A percentile compares a stretch with the other conserved stretches of the same genome.
Conservation (phyloP, 2,113 vertebrate species). For the Malurus melanocephalus region DNA sequence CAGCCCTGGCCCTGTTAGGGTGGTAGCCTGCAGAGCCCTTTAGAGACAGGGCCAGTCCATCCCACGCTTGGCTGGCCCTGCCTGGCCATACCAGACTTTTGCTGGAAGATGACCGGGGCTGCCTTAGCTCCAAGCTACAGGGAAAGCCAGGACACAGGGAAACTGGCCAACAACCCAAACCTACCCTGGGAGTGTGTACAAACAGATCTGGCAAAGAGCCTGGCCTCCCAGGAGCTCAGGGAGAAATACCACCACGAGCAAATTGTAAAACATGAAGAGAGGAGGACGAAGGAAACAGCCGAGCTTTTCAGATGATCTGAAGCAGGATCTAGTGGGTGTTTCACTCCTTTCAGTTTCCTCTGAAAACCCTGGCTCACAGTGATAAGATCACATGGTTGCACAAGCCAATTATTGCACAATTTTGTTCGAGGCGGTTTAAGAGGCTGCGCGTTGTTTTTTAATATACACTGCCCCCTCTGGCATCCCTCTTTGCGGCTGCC, state of each 20-base stretch:
- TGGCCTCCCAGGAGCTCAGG: background rate
- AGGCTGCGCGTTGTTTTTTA: constrained; percentile 25
- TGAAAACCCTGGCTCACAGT: constrained; percentile 1
- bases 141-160: background rate
- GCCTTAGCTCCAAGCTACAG: background rate
- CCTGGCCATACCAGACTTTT: background rate
- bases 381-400: constrained; percentile 33
- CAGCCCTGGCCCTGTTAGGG: background rate
- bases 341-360: constrained; percentile 23
- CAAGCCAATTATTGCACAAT: constrained; percentile 34
- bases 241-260: background rate
- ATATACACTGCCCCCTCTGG: constrained; percentile 44
- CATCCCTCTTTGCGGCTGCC: constrained; percentile 1
- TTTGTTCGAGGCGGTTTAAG: background rate
- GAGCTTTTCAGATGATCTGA: constrained; percentile 16
- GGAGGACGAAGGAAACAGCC: background rate
- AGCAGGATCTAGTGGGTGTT: constrained; percentile 49
- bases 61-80: background rate
- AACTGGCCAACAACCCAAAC: constrained; percentile 29
- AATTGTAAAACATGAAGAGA: background rate
- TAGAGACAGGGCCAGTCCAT: background rate
- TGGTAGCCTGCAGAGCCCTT: background rate
- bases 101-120: background rate
- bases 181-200: constrained; percentile 8
- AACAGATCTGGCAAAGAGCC: constrained; percentile 7